A percentile compares a stretch with the other conserved stretches of the same genome.
These are phyloP conservation scores for Amphibalanus amphitrite DNA, from an alignment of 1,140 invertebrate genomes.

Conservation along the genomic window DNA sequence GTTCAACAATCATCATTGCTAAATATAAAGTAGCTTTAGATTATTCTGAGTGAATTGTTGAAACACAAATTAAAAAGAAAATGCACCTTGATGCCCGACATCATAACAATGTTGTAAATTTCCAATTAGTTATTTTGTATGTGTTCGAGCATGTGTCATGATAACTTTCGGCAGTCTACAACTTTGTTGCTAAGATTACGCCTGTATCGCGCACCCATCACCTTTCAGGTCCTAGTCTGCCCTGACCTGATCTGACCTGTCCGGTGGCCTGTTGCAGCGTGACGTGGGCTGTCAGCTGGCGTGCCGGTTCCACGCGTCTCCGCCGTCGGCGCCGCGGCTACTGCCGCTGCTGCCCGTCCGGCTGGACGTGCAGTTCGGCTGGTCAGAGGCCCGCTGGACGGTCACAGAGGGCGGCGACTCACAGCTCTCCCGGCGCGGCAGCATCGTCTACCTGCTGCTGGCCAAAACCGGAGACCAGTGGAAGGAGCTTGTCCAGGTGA, in stretches of 20 bases:
- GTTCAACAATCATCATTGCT: too few species aligned
- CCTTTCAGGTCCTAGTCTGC: not conserved
- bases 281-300: not conserved
- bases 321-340: not conserved
- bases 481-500: constrained; percentile 4
- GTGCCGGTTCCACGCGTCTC: not conserved
- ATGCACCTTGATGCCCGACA: not conserved
- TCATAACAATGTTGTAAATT: not conserved
- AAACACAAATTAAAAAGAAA: not conserved
- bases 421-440: not conserved
- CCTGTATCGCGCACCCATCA: not conserved
- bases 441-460: not conserved
- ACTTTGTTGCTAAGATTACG: not conserved
- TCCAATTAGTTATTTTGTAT: not conserved
- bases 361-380: not conserved
- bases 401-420: not conserved
- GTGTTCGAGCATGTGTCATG: not conserved
- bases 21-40: not conserved
- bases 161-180: not conserved
- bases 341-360: not conserved
- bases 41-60: not conserved
- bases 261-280: not conserved
- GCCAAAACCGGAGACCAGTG: not conserved
- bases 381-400: not conserved
- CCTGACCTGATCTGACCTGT: not conserved